Evolutionary conservation across 2,888 invertebrate genomes (phyloP), one percentile per base, ranked within the genome.

Genomic region (Acrobasis suavella): DNA sequence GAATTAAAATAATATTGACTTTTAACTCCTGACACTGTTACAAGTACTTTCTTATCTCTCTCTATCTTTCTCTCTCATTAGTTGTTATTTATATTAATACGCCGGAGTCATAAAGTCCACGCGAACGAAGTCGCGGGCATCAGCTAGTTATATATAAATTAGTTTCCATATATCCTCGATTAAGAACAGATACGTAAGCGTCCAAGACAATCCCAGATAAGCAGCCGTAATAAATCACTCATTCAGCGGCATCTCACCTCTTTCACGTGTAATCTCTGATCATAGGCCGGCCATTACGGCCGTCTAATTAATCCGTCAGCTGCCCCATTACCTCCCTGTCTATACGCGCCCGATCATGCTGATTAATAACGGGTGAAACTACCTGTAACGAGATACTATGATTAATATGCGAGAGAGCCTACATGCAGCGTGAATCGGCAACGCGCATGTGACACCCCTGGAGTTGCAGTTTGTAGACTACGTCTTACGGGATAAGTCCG

Each of bases 231-330:
- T 56, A 16, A 56, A 56, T 56, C 56, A 56, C 17, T 42, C 42
- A 42, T 42, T 56, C 42, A 56, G 8, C 42, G 6, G 50, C 50
- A 50, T 37, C 32, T 32, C 32, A 22, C 60, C 60, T 50, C 59
- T 50, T 59, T 59, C 59, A 50, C 49, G 59, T 50, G n/a, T 59
- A 59, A 58, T 59, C 59, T 50, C 50, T 50, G 60, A 51, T 60
- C 39, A 51, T 51, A 12, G 32, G 15, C 37, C 7, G 9, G 8
- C 54, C 61, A 46, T 17, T 54, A 42, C 32, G 22, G 32, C 10
- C 49, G n/a, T n/a, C 54, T 54, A 54, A 61, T 64, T 64, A 64
- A 64, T 58, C 54, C 50, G 58, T 62, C 64, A 58, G 49, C 42
- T 62, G 59, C 54, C 39, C 61, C 59, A 64, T 62, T 62, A 64